Percentiles rank a stretch among this genome's conserved stretches.
These are phyloP conservation scores for Danio aesculapii DNA, from an alignment of 2,797 vertebrate species.

Conservation along the genomic window DNA sequence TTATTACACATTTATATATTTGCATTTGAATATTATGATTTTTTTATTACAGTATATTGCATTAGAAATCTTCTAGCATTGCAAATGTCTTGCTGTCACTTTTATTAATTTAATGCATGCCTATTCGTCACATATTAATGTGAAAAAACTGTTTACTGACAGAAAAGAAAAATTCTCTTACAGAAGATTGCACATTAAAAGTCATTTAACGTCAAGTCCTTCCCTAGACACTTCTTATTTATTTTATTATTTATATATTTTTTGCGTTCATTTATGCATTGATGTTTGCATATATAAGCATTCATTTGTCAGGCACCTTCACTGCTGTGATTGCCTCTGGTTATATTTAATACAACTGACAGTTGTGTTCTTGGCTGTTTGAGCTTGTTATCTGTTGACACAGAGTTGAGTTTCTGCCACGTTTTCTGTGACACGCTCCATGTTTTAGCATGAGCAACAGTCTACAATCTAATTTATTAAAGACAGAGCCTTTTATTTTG, in stretches of 20 bases:
- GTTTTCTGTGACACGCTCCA: constrained; percentile 17
- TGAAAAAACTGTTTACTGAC: neutral
- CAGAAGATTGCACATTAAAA: neutral
- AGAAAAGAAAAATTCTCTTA: neutral
- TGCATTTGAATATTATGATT: too few relatives aligned
- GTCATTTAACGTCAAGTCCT: neutral
- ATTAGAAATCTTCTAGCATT: too few relatives aligned
- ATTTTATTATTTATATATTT: neutral
- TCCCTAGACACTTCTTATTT: neutral
- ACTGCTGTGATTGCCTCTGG: constrained; percentile 19
- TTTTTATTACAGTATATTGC: too few relatives aligned
- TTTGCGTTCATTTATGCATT: neutral
- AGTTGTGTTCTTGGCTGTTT: constrained; percentile 36
- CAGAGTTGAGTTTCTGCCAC: constrained; percentile 21
- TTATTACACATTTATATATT: too few relatives aligned
- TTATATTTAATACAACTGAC: constrained; percentile 26
- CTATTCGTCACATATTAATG: neutral
- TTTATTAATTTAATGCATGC: neutral
- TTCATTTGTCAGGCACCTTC: constrained; percentile 5
- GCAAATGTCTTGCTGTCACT: too few relatives aligned
- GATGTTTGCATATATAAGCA: constrained; percentile 11
- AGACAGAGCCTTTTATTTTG: constrained; percentile 8
- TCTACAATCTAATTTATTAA: constrained; percentile 36
- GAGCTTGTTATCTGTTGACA: constrained; percentile 37
- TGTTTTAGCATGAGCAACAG: constrained; percentile 10